Conservation (phyloP, 2,888 invertebrate species). For the Leucophenga montana region DNA sequence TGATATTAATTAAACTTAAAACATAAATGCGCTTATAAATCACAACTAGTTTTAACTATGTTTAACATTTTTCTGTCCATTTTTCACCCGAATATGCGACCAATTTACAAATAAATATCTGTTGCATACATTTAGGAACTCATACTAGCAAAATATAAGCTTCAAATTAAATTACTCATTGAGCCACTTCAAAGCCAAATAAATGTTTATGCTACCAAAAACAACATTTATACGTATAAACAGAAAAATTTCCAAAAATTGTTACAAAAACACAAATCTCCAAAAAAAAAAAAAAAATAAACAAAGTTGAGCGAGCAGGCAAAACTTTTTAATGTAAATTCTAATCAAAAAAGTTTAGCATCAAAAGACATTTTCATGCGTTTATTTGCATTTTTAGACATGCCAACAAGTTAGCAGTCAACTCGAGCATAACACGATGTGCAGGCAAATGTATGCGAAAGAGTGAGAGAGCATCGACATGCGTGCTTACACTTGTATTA, state of each 20-base stretch:
- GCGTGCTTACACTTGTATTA: background rate
- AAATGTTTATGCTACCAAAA: too few species aligned
- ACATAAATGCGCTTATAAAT: too few species aligned
- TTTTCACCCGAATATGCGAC: too few species aligned
- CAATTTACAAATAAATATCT: too few species aligned
- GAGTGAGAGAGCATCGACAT: background rate
- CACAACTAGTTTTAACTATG: too few species aligned
- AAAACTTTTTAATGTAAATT: slow-evolving; percentile 14
- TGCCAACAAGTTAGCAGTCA: slow-evolving; percentile 14
- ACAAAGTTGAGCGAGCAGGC: background rate
- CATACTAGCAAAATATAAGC: too few species aligned
- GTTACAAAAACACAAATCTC: background rate
- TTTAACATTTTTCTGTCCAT: too few species aligned
- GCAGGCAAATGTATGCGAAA: background rate
- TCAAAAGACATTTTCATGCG: slow-evolving; percentile 20
- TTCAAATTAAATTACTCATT: too few species aligned
- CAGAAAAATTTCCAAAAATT: background rate
- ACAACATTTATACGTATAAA: too few species aligned
- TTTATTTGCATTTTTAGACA: slow-evolving; percentile 24
- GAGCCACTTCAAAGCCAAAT: too few species aligned
- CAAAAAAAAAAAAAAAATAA: background rate
- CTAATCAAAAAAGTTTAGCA: slow-evolving; percentile 21
- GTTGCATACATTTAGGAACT: too few species aligned
- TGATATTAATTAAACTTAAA: too few species aligned
- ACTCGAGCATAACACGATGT: background rate